Conservation (phyloP, 1,140 invertebrate species). For the Galendromus occidentalis region DNA sequence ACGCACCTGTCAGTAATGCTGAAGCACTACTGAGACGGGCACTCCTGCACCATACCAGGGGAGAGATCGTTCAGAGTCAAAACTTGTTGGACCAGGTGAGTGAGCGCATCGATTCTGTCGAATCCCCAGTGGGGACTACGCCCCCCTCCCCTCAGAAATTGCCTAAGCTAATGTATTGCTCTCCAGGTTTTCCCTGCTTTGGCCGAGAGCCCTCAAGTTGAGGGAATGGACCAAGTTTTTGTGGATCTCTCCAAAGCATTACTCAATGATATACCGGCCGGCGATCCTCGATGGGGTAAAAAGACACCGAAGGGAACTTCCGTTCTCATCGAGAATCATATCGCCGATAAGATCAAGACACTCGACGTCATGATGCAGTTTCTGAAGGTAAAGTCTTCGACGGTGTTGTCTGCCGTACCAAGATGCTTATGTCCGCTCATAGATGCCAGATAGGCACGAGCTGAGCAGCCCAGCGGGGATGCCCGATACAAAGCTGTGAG, state of each 20-base stretch:
- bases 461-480: too few relatives aligned
- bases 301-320: neutral
- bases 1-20: neutral
- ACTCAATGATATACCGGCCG: neutral
- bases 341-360: neutral
- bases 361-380: conserved; percentile 4
- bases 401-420: neutral
- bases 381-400: neutral
- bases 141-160: too few relatives aligned
- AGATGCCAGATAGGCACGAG: neutral
- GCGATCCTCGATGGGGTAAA: conserved; percentile 1
- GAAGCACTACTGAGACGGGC: neutral
- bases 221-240: neutral
- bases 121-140: neutral
- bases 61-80: neutral
- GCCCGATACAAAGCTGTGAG: too few relatives aligned
- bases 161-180: too few relatives aligned
- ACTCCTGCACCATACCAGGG: neutral
- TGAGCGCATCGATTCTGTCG: neutral
- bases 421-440: neutral
- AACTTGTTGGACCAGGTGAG: neutral
- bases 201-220: neutral
- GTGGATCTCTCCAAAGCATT: neutral
- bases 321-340: conserved; percentile 3
- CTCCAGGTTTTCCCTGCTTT: neutral